These are phyloP conservation scores for Anhinga anhinga DNA, from an alignment of 2,113 vertebrate species.

Conservation along the genomic window DNA sequence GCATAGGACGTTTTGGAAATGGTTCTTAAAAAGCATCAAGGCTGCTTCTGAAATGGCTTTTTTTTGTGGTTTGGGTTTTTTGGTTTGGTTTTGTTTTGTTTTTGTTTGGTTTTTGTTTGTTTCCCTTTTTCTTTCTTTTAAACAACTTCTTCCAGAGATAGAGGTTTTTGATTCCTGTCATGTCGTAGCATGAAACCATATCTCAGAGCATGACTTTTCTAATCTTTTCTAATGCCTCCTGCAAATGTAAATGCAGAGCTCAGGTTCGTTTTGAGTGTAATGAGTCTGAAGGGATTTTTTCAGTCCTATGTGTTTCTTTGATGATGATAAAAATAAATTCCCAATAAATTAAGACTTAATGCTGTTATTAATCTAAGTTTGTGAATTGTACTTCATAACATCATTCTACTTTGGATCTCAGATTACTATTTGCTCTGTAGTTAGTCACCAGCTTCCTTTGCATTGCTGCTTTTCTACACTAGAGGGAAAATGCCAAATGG, in stretches of 20 bases:
- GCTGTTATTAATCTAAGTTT: neutral
- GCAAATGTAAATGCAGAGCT: neutral
- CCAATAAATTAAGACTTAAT: neutral
- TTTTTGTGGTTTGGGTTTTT: neutral
- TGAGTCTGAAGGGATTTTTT: neutral
- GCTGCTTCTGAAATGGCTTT: neutral
- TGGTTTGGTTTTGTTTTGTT: no score
- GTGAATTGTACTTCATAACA: neutral
- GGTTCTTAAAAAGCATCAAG: neutral
- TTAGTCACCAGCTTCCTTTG: neutral
- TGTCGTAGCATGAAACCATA: neutral
- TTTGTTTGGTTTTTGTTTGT: no score
- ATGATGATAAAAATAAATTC: neutral
- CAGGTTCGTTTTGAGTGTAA: neutral
- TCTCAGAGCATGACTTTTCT: neutral
- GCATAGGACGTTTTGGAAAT: neutral
- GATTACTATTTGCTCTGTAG: neutral
- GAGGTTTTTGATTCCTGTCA: neutral
- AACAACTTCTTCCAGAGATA: neutral
- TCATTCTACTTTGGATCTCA: neutral
- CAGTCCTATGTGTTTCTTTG: neutral
- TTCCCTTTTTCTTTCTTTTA: neutral
- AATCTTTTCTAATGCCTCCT: neutral
- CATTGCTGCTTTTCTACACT: neutral
- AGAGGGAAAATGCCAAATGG: neutral